These are phyloP conservation scores for Zoanthus sociatus DNA, from an alignment of 92 coral and sea anemone species.

Conservation along the genomic window DNA sequence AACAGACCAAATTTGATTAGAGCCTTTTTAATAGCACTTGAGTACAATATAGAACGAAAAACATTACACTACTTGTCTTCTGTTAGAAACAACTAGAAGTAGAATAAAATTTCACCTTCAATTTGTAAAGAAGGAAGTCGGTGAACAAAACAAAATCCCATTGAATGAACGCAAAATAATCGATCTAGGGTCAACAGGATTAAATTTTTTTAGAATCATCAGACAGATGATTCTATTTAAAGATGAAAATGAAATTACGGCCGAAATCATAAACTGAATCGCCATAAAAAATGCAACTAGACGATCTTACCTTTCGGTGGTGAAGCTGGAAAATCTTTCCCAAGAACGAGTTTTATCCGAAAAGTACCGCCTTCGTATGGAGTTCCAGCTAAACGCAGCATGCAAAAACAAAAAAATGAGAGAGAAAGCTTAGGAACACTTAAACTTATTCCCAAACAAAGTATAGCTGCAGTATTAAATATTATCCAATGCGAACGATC, in stretches of 20 bases:
- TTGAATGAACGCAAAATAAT: background rate
- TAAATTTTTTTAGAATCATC: background rate
- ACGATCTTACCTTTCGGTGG: slow-evolving; percentile 95
- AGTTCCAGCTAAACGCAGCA: slow-evolving; percentile 83
- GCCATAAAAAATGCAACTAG: background rate
- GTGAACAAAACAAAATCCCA: background rate
- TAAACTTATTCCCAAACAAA: background rate
- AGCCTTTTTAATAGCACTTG: too few relatives aligned
- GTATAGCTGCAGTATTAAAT: background rate
- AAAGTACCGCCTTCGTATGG: slow-evolving; percentile 98
- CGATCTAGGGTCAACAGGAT: background rate
- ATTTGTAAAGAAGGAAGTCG: too few relatives aligned
- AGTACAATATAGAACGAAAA: too few relatives aligned
- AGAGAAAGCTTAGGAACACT: too few relatives aligned
- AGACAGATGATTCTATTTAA: background rate
- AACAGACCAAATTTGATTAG: background rate
- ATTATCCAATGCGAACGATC: background rate
- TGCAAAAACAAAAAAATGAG: background rate
- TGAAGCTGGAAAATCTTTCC: slow-evolving; percentile 93
- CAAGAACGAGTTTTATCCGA: slow-evolving; percentile 91
- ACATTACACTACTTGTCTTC: too few relatives aligned
- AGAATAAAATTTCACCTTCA: too few relatives aligned
- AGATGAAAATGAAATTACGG: background rate
- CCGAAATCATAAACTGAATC: background rate
- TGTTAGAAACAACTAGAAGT: too few relatives aligned